Evolutionary conservation across 2,797 vertebrate genomes (phyloP), one percentile per base, ranked within the genome.

Genomic region (Enoplosus armatus): DNA sequence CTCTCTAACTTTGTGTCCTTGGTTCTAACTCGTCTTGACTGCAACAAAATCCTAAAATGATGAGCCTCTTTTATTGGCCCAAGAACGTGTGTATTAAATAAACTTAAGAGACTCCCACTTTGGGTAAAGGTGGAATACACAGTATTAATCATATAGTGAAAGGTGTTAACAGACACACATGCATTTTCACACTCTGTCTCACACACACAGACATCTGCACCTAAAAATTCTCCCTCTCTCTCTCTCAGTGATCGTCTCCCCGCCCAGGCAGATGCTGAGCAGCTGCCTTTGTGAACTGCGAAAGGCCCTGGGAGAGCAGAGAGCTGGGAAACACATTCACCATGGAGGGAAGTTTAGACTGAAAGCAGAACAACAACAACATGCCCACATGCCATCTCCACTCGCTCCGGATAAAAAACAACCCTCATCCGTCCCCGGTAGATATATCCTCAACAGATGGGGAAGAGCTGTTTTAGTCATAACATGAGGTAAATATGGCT

Each of bases 231-330:
- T 18, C 6, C 11, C 75, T 24, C 66, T 64, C 70, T 55, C 33
- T 83, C 70, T 63, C 39, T 83, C 26, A 67, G 53, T 56, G 53
- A 61, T 59, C 14, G 47, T 54, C 41, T 62, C 70, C 67, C 64
- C 47, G 10, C 76, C 78, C 66, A 22, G 47, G 72, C 89, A 90
- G 88, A 90, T 75, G 80, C 45, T 71, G 68, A 35, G 53, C 89
- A 92, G 88, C 86, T 89, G 87, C 76, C 69, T 79, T 65, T 66
- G 75, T 81, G 87, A 83, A 87, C 83, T 43, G 68, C 53, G 74
- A 77, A 68, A 72, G 71, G 71, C 68, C 75, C 80, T 61, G 80
- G 43, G 91, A 90, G 72, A 85, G 75, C 5, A 3, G 22, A 31
- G 66, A 77, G 71, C 84, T 43, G 68, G 51, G 55, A 80, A 89